phyloP scores from a whole-genome alignment of 2,113 vertebrate genomes.

The Desmodus rotundus region DNA sequence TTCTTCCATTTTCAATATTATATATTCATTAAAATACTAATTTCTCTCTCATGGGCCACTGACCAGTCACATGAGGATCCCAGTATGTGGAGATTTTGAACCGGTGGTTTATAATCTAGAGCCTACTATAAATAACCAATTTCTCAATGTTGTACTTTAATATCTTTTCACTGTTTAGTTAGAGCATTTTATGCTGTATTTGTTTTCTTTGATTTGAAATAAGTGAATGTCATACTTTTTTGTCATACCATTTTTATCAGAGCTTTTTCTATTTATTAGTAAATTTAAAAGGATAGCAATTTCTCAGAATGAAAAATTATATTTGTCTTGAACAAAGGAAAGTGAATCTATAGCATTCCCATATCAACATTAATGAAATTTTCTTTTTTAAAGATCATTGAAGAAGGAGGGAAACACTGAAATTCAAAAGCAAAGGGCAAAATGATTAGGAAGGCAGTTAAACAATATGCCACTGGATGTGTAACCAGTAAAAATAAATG shows the following conservation, averaged over 20 bases:
- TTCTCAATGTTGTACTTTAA: slow-evolving; percentile 46
- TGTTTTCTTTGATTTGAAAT: slow-evolving; percentile 74
- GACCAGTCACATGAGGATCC: not conserved
- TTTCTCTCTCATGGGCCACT: not conserved
- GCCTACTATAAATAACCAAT: not conserved
- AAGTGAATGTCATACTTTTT: slow-evolving; percentile 78
- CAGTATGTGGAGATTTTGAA: not conserved
- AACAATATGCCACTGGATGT: slow-evolving; percentile 27
- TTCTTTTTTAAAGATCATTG: slow-evolving; percentile 72
- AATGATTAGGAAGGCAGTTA: slow-evolving; percentile 58
- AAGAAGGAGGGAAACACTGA: slow-evolving; percentile 63
- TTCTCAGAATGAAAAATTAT: slow-evolving; percentile 80
- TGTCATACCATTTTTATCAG: slow-evolving; percentile 81
- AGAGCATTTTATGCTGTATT: slow-evolving; percentile 63
- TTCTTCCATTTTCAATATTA: not conserved
- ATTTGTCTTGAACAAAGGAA: slow-evolving; percentile 67
- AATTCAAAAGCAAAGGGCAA: slow-evolving; percentile 67
- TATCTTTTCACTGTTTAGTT: slow-evolving; percentile 54
- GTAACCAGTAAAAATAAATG: slow-evolving; percentile 66
- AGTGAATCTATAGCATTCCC: slow-evolving; percentile 66
- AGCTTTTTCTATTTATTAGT: slow-evolving; percentile 75
- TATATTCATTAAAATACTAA: not conserved
- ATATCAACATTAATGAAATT: slow-evolving; percentile 76
- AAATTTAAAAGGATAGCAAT: slow-evolving; percentile 74
- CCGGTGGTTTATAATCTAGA: not conserved